Percentiles rank a stretch among this genome's conserved stretches.
These are phyloP conservation scores for Sericinus montela DNA, from an alignment of 2,888 invertebrate genomes.

Conservation along the genomic window DNA sequence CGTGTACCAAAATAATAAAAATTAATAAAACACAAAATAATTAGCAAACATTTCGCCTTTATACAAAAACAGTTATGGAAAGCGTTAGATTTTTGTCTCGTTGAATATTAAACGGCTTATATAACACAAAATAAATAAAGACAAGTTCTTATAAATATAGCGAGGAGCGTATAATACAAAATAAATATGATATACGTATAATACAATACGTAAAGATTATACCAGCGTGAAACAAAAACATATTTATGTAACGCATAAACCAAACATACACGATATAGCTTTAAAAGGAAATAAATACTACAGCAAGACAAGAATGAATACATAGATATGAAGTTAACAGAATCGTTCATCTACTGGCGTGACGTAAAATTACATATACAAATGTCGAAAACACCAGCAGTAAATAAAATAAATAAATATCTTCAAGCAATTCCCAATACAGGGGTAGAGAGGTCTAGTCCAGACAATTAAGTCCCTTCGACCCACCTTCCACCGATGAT, in stretches of 20 bases:
- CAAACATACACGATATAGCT: constrained; percentile 7
- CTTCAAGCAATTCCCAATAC: no score
- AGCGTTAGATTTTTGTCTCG: constrained; percentile 30
- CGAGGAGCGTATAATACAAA: constrained; percentile 1
- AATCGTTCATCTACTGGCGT: no score
- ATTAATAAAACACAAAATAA: background rate
- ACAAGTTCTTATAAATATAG: background rate
- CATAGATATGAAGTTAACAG: no score
- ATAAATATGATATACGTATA: background rate
- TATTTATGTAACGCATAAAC: constrained; percentile 11
- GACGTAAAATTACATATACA: no score
- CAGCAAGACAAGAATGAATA: background rate
- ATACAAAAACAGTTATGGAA: constrained; percentile 23
- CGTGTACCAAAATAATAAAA: constrained; percentile 29
- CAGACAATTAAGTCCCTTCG: no score
- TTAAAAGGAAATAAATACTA: constrained; percentile 1
- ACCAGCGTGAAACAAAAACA: constrained; percentile 9
- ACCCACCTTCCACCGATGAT: no score
- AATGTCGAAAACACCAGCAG: no score
- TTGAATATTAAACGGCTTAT: background rate
- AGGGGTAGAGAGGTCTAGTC: no score
- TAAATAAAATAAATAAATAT: no score
- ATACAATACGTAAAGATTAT: constrained; percentile 3
- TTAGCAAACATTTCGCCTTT: constrained; percentile 22
- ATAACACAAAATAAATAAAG: constrained; percentile 6